Conservation (phyloP, 2,888 invertebrate species). For the Trisateles emortualis region DNA sequence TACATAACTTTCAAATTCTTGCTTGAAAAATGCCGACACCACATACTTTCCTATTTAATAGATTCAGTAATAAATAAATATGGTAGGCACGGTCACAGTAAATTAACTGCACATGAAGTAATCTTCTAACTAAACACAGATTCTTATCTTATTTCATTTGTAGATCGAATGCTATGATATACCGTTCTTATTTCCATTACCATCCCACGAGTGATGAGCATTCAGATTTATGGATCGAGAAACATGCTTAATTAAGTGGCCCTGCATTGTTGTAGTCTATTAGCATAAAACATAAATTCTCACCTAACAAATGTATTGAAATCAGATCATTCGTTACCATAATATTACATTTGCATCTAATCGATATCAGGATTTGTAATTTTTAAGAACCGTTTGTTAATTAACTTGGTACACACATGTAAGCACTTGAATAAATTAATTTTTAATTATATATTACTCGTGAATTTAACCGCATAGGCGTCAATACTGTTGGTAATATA, state of each 20-base stretch:
- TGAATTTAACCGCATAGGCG: not conserved
- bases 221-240: conserved; percentile 82
- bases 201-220: conserved; percentile 62
- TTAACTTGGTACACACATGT: conserved; percentile 25
- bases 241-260: conserved; percentile 80
- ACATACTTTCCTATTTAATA: conserved; percentile 7
- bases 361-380: conserved; percentile 31
- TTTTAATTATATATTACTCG: not conserved
- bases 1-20: not conserved
- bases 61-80: conserved; percentile 7
- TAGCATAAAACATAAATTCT: conserved; percentile 67
- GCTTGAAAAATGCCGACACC: not conserved
- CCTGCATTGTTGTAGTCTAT: conserved; percentile 69
- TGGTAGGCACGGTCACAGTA: conserved; percentile 6
- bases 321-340: conserved; percentile 52
- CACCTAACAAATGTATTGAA: conserved; percentile 54
- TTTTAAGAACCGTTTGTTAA: conserved; percentile 17
- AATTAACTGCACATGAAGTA: conserved; percentile 38
- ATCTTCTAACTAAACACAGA: conserved; percentile 26
- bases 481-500: too few species aligned
- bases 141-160: conserved; percentile 69
- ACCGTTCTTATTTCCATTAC: conserved; percentile 38
- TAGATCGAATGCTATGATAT: conserved; percentile 55
- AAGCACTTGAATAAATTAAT: conserved; percentile 5
- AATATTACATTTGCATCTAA: conserved; percentile 45